Evolutionary conservation across 2,888 invertebrate species (phyloP).

Genomic region (Chrysolina americana): DNA sequence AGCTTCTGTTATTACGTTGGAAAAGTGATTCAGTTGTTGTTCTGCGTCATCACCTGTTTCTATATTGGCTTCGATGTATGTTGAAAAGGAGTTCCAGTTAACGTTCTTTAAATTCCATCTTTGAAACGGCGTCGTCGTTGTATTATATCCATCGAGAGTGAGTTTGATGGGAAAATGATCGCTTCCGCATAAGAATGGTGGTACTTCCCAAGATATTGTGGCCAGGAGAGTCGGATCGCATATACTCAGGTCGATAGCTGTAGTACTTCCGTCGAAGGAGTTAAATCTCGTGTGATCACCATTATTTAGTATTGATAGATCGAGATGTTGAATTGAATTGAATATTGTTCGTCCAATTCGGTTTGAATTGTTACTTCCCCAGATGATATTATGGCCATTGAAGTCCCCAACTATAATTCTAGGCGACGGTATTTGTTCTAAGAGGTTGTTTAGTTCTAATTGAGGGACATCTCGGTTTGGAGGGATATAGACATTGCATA

Average conservation of each 20-base stretch:
- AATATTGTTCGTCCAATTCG: background rate
- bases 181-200: background rate
- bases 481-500: background rate
- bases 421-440: background rate
- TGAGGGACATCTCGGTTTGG: background rate
- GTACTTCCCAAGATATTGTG: background rate
- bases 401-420: no score
- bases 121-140: background rate
- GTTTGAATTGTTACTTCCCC: background rate
- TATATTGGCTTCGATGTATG: background rate
- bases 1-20: background rate
- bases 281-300: no score
- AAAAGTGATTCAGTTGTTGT: background rate
- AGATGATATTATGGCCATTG: no score
- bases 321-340: background rate
- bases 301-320: background rate
- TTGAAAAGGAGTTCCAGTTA: background rate
- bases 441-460: background rate
- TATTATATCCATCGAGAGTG: no score
- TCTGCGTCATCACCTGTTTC: background rate
- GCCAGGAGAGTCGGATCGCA: no score
- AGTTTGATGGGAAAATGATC: constrained; percentile 1
- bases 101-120: background rate
- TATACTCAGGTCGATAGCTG: no score
- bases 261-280: no score